Base-by-base conservation (phyloP, 1,140 invertebrate genomes). In the Stegodyphus dumicola region DNA sequence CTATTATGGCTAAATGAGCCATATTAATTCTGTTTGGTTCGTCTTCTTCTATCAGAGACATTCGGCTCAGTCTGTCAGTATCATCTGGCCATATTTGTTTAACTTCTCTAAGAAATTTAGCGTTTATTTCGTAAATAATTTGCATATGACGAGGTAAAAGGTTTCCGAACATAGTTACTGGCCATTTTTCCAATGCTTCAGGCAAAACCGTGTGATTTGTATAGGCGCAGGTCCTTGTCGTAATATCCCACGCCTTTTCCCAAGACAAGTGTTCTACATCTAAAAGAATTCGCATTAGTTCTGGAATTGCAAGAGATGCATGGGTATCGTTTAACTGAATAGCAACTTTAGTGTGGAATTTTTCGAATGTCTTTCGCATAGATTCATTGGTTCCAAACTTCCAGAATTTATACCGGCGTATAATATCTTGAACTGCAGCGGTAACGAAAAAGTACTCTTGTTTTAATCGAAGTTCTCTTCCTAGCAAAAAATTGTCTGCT, bases 321-420 rank as follows among this genome's bases (percentile, higher is more conserved):
- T 99, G 99, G 56, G 99, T 99, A 88, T 99, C 99, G 90, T 99
- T 99, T 71, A 99, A 91, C 91, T 99, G 99, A 86, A 99, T 98
- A 18, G 98, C 98, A 0, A 99, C 88, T 90, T 99, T 99, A 0
- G 98, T 96, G 0, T 97, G 96, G 90, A 99, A 97, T 60, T 93
- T 91, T 64, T 96, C 94, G 89, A 99, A 99, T 56, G 94, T 93
- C 7, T 94, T 96, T 83, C 97, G 93, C 1, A 96, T 94, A 17
- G 94, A 92, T 89, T 97, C 94, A 48, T 93, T 93, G 7, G 92
- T 94, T 0, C 97, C 97, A 90, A 98, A 99, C 90, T 97, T 97
- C 66, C 97, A 96, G 0, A 96, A 93, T 91, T 99, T 99, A 91
- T 96, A 99, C 77, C 98, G 94, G 66, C 98, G 94, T 86, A 99